Base-by-base conservation (phyloP, 2,888 invertebrate genomes). In the Diaprepes abbreviatus region DNA sequence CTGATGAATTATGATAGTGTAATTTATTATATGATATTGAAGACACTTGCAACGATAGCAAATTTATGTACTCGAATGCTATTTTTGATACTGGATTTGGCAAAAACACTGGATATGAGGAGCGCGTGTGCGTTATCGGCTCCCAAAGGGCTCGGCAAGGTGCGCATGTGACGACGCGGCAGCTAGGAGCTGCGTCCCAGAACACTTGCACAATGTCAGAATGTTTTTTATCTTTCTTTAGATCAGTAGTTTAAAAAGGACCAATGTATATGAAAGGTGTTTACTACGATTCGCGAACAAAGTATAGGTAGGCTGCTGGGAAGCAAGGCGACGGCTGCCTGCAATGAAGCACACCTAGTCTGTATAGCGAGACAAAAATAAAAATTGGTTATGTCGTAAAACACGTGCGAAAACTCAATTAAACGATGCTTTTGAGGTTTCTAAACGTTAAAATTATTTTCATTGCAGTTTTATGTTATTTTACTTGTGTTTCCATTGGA, bases 311-410 rank as follows among this genome's bases (percentile, higher is more conserved):
- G 66, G 66, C 77, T 75, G 75, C 74, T 74, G 70, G 63, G 66
- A 68, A 76, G 71, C 72, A 70, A 74, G 77, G 76, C 78, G 76
- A 77, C 75, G 73, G 75, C 72, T 75, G 78, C 77, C 77, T 78
- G 79, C 77, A 75, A 73, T 75, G 76, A 77, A 75, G 62, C 55
- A 60, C 66, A 62, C 62, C 70, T 70, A 60, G 70, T 58, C 31
- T 16, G 31, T 58, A 38, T 31, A 35, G 60, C 48, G 63, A 66
- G 60, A 57, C 66, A 62, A 64, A 70, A 70, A 66, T 70, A 66
- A 63, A 19, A 69, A 66, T 62, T 59, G 78, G 79, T 79, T 78
- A 79, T 79, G 79, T 79, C 78, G 78, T 79, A 79, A 79, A 79
- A 74, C 79, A 78, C 79, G 80, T 79, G 79, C 70, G 74, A 73